Conservation (phyloP, 2,797 vertebrate species). For the Ctenopoma multispine region DNA sequence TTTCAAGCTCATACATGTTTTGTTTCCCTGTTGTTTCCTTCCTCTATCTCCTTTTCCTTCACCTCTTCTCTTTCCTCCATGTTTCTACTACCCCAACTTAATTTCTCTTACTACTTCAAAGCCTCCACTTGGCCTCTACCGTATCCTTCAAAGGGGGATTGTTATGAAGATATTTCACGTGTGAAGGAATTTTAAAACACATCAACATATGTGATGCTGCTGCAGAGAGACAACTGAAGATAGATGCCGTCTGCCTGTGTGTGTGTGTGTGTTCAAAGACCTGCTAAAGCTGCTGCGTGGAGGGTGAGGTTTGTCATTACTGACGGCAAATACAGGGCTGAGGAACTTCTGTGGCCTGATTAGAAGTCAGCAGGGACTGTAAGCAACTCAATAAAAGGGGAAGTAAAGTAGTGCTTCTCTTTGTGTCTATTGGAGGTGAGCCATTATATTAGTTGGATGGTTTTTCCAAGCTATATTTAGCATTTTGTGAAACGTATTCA, state of each 20-base stretch:
- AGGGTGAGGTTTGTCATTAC: constrained; percentile 81
- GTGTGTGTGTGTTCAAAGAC: constrained; percentile 55
- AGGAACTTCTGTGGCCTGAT: constrained; percentile 77
- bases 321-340: constrained; percentile 75
- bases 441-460: constrained; percentile 33
- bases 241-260: constrained; percentile 39
- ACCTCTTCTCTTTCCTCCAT: constrained; percentile 26
- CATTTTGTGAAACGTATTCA: constrained; percentile 34
- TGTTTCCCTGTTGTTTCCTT: constrained; percentile 11
- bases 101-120: constrained; percentile 51
- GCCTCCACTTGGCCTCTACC: constrained; percentile 36
- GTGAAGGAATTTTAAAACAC: constrained; percentile 61
- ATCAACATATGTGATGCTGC: constrained; percentile 50
- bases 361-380: constrained; percentile 74
- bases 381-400: constrained; percentile 70
- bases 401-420: constrained; percentile 50
- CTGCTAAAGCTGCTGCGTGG: constrained; percentile 52
- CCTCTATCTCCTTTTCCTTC: constrained; percentile 15
- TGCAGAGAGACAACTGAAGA: constrained; percentile 46
- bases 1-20: constrained; percentile 31
- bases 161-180: constrained; percentile 61
- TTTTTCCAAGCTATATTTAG: constrained; percentile 26
- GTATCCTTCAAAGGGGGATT: constrained; percentile 41
- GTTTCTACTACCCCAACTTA: not conserved
- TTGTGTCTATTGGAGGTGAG: constrained; percentile 49